A percentile compares a stretch with the other conserved stretches of the same genome.
Evolutionary conservation across 1,140 invertebrate genomes (phyloP).

Genomic region (Pseudobourletiella spinata): DNA sequence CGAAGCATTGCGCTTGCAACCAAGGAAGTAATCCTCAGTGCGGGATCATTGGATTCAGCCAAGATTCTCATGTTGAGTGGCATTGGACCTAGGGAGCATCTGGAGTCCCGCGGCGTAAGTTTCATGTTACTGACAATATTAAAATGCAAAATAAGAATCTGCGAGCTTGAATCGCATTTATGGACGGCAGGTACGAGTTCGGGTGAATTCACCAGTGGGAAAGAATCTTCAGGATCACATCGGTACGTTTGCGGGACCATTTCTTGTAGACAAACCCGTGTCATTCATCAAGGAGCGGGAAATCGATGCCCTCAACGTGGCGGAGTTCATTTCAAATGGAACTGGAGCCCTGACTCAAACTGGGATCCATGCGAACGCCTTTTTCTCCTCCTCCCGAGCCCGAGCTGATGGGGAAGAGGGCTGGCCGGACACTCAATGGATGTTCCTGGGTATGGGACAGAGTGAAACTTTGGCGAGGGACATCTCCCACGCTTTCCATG

Average conservation of each 20-base stretch:
- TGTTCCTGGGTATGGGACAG: slow-evolving; percentile 32
- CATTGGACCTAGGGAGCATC: slow-evolving; percentile 23
- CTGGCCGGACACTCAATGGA: slow-evolving; percentile 36
- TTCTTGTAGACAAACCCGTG: slow-evolving; percentile 19
- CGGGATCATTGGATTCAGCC: slow-evolving; percentile 29
- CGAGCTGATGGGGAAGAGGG: slow-evolving; percentile 20
- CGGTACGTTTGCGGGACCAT: slow-evolving; percentile 35
- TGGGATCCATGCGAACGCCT: slow-evolving; percentile 33
- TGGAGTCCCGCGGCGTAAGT: slow-evolving; percentile 23
- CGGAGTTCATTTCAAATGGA: slow-evolving; percentile 26
- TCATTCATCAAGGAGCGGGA: slow-evolving; percentile 32
- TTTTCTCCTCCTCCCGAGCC: slow-evolving; percentile 31
- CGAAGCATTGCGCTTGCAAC: slow-evolving; percentile 26
- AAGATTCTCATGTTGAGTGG: slow-evolving; percentile 31
- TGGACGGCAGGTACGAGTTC: slow-evolving; percentile 25
- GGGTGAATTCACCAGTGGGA: slow-evolving; percentile 30
- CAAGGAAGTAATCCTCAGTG: slow-evolving; percentile 35
- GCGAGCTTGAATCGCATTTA: not conserved
- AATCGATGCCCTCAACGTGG: slow-evolving; percentile 10
- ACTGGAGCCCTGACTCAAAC: slow-evolving; percentile 28
- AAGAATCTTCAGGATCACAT: slow-evolving; percentile 36
- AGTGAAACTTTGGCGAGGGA: slow-evolving; percentile 10
- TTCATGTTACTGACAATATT: not conserved
- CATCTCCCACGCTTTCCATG: slow-evolving; percentile 30
- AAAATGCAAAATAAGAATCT: not conserved